A percentile compares a stretch with the other conserved stretches of the same genome.
Conservation (phyloP, 1,140 invertebrate species). For the Stenopsyche tienmushanensis region DNA sequence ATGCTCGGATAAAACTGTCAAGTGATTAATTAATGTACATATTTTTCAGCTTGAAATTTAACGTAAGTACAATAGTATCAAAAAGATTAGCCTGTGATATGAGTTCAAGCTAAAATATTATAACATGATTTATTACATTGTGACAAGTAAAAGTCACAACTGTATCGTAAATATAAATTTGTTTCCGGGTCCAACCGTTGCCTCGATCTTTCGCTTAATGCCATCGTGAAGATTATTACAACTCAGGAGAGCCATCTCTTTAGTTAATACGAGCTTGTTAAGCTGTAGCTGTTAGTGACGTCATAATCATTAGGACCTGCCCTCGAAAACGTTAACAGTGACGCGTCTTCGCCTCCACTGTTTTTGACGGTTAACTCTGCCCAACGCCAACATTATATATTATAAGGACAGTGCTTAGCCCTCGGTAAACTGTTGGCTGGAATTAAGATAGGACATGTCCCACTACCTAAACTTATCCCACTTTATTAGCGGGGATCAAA, state of each 20-base stretch:
- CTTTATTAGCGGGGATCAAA: conserved; percentile 22
- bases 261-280: conserved; percentile 14
- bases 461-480: conserved; percentile 18
- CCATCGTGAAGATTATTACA: conserved; percentile 16
- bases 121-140: too few relatives aligned
- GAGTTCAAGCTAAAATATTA: too few relatives aligned
- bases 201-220: too few relatives aligned
- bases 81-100: too few relatives aligned
- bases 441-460: conserved; percentile 27
- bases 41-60: too few relatives aligned
- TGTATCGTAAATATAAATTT: too few relatives aligned
- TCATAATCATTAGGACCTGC: conserved; percentile 2
- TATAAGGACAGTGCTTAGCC: conserved; percentile 22
- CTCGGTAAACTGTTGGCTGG: conserved; percentile 3
- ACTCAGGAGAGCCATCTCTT: neutral
- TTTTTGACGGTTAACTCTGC: conserved; percentile 12
- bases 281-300: conserved; percentile 14
- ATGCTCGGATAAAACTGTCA: too few relatives aligned
- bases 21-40: too few relatives aligned
- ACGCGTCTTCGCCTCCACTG: neutral
- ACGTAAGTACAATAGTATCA: too few relatives aligned
- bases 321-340: neutral
- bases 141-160: too few relatives aligned
- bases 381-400: conserved; percentile 4
- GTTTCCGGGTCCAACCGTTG: too few relatives aligned